A percentile compares a stretch with the other conserved stretches of the same genome.
Conservation (phyloP, 1,140 invertebrate genomes). For the Pogonognathellus flavescens region DNA sequence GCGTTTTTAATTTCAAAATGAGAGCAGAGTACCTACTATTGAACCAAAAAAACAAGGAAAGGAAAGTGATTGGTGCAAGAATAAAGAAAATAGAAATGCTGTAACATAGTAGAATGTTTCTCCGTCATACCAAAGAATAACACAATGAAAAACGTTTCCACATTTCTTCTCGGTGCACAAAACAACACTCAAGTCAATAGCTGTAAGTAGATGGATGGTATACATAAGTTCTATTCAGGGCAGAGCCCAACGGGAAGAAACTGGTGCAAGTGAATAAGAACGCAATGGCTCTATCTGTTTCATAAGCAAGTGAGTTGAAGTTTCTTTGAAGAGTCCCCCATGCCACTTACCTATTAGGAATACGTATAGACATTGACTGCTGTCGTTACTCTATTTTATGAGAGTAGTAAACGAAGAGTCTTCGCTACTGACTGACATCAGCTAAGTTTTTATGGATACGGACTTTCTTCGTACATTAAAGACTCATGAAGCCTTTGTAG, state of each 20-base stretch:
- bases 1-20: conserved; percentile 33
- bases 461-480: conserved; percentile 45
- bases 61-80: background rate
- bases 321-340: background rate
- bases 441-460: conserved; percentile 45
- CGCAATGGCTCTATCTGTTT: conserved; percentile 1
- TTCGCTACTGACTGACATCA: conserved; percentile 24
- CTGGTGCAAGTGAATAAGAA: conserved; percentile 8
- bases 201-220: background rate
- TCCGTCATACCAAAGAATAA: too few relatives aligned
- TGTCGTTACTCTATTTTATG: conserved; percentile 38
- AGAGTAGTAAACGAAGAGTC: conserved; percentile 39
- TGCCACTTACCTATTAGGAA: background rate
- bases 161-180: background rate
- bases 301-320: background rate
- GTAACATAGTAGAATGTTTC: too few relatives aligned
- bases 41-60: background rate
- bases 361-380: background rate
- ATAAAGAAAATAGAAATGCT: background rate
- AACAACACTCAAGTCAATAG: background rate
- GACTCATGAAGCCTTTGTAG: conserved; percentile 28
- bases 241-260: background rate
- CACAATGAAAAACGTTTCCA: too few relatives aligned
- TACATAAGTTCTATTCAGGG: background rate
- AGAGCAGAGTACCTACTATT: background rate